Conservation (phyloP, 2,113 vertebrate genomes). For the Gadus chalcogrammus region DNA sequence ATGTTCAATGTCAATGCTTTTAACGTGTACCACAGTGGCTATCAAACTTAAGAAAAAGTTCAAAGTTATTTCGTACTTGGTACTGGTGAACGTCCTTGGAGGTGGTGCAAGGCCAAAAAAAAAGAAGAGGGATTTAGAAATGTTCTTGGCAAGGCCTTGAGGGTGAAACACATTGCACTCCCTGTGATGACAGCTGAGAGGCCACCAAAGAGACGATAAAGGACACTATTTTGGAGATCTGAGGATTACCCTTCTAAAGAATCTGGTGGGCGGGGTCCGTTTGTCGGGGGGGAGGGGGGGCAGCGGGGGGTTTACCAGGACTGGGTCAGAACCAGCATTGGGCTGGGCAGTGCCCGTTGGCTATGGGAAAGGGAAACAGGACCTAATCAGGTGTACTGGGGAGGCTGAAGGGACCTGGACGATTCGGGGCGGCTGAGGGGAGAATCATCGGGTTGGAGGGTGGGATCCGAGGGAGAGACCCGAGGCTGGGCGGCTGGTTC, state of each 20-base stretch:
- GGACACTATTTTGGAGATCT: background rate
- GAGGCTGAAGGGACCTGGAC: conserved; percentile 35
- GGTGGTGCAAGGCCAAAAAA: background rate
- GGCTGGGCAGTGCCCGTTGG: conserved; percentile 21
- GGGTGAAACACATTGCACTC: background rate
- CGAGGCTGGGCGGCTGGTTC: conserved; percentile 72
- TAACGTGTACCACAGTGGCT: too few relatives aligned
- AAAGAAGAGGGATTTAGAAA: background rate
- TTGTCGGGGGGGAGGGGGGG: background rate
- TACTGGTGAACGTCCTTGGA: too few relatives aligned
- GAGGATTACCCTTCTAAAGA: conserved; percentile 9
- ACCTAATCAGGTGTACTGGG: conserved; percentile 33
- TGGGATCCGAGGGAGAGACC: conserved; percentile 44
- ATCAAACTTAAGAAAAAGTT: too few relatives aligned
- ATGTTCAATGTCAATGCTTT: background rate
- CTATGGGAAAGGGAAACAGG: conserved; percentile 26
- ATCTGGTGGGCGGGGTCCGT: too few relatives aligned
- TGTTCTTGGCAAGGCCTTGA: conserved; percentile 7
- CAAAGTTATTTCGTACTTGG: too few relatives aligned
- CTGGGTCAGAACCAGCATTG: background rate
- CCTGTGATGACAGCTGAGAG: conserved; percentile 7
- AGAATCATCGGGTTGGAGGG: conserved; percentile 46
- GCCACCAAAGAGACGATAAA: background rate
- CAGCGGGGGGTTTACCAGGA: conserved; percentile 6
- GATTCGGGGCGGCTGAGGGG: conserved; percentile 30